phyloP scores from a whole-genome alignment of 1,140 invertebrate genomes.

The Penaeus chinensis region DNA sequence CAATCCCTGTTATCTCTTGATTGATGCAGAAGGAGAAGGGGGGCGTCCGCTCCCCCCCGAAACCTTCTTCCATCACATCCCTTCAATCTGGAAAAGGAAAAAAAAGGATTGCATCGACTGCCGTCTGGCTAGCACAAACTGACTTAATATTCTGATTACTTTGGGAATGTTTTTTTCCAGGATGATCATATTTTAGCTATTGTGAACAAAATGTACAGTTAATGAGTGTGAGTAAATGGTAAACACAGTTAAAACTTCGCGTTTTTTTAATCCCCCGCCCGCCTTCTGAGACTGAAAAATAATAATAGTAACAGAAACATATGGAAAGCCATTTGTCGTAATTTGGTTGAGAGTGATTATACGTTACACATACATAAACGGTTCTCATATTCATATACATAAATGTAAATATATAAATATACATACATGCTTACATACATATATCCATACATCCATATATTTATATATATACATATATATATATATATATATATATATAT shows the following conservation, averaged over 20 bases:
- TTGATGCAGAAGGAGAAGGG: no score
- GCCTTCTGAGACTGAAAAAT: no score
- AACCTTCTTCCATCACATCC: no score
- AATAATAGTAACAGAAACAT: no score
- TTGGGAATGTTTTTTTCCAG: conserved; percentile 53
- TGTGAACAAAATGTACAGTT: conserved; percentile 54
- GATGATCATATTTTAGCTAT: conserved; percentile 55
- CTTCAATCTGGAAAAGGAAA: background rate
- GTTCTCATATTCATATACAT: background rate
- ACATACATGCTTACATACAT: conserved; percentile 2
- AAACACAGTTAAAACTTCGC: conserved; percentile 28
- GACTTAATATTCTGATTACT: conserved; percentile 49
- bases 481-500: no score
- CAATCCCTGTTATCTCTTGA: no score
- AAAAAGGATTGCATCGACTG: background rate
- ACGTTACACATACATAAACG: no score
- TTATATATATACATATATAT: no score
- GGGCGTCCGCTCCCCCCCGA: no score
- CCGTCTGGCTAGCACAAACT: conserved; percentile 21
- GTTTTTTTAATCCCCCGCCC: background rate
- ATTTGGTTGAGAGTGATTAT: no score
- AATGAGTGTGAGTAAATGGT: conserved; percentile 56
- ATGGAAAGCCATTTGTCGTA: background rate
- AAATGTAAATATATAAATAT: background rate
- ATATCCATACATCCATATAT: background rate